Evolutionary conservation across 37 sponge, comb jelly and placozoan genomes (phyloP), one percentile per base, ranked within the genome.

Genomic region (Aphrocallistes beatrix): DNA sequence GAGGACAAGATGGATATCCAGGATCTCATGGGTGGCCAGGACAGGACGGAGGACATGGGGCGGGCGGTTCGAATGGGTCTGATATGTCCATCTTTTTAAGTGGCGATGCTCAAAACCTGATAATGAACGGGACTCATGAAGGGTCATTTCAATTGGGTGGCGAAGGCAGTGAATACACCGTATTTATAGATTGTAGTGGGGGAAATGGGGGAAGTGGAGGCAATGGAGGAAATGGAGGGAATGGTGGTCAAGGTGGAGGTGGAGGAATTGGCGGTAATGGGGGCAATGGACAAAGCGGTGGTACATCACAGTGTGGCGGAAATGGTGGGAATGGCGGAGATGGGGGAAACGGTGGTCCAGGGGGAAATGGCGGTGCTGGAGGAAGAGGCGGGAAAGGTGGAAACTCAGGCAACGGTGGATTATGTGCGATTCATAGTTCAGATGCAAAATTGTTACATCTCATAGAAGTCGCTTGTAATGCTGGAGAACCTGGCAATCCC

Each of bases 151-250:
- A 90, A 30, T 51, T 93, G 36, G 93, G 93, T 28, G 93, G 91
- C 0, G 38, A 37, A 36, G 50, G 37, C 51, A 81, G 75, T 25
- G 91, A 93, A 37, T 89, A 91, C 39, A 85, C 91, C 6, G 17
- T 92, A 9, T 87, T 90, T 84, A 85, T 92, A 34, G 90, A 84
- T 36, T 90, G 90, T 51, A 51, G 86, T 28, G 94, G 94, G 38
- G 94, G 94, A 19, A 49, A 90, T 82, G 94, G 94, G 32, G 94
- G 92, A 30, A 34, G 88, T 88, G 92, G 92, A 36, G 94, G 91
- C 38, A 32, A 88, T 17, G 94, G 94, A 39, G 91, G 93, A 13
- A 84, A 86, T 85, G 93, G 93, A 6, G 91, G 93, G 38, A 38
- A 38, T 17, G 93, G 93, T 38, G 93, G 91, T 51, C 51, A 87